Conservation (phyloP, 2,888 invertebrate species). For the Cistogaster globosa region DNA sequence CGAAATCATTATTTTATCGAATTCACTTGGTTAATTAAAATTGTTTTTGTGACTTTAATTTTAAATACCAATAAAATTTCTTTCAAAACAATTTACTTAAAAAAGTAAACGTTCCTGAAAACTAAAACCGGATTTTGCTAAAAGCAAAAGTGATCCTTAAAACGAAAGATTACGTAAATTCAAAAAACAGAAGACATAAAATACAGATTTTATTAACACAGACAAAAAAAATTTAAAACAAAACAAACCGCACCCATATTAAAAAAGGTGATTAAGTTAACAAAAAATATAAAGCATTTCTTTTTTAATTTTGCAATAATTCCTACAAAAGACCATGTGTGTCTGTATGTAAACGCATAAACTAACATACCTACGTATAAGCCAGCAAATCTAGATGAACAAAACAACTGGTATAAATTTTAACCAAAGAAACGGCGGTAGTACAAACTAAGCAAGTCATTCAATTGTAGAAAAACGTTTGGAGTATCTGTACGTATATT, state of each 20-base stretch:
- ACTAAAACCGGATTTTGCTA: background rate
- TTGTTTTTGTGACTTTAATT: too few relatives aligned
- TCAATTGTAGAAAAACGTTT: conserved; percentile 38
- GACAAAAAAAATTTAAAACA: background rate
- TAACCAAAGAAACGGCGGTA: conserved; percentile 16
- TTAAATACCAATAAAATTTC: background rate
- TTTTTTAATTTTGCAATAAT: conserved; percentile 36
- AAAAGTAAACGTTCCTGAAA: background rate
- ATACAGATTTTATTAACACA: conserved; percentile 7
- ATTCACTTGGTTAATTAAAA: too few relatives aligned
- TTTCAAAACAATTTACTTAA: background rate
- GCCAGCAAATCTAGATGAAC: conserved; percentile 17
- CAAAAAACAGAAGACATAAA: conserved; percentile 8
- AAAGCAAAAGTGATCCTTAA: conserved; percentile 15
- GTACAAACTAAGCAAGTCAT: conserved; percentile 14
- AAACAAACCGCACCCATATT: conserved; percentile 23
- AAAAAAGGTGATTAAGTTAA: conserved; percentile 31
- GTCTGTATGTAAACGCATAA: too few relatives aligned
- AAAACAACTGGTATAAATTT: conserved; percentile 1
- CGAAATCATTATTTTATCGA: too few relatives aligned
- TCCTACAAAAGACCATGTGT: conserved; percentile 16
- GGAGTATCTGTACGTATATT: conserved; percentile 17
- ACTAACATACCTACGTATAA: background rate
- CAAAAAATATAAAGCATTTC: conserved; percentile 24
- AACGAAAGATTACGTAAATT: conserved; percentile 52